A percentile compares a stretch with the other conserved stretches of the same genome.
These are phyloP conservation scores for Streptopelia turtur DNA, from an alignment of 2,797 vertebrate genomes.

Conservation along the genomic window DNA sequence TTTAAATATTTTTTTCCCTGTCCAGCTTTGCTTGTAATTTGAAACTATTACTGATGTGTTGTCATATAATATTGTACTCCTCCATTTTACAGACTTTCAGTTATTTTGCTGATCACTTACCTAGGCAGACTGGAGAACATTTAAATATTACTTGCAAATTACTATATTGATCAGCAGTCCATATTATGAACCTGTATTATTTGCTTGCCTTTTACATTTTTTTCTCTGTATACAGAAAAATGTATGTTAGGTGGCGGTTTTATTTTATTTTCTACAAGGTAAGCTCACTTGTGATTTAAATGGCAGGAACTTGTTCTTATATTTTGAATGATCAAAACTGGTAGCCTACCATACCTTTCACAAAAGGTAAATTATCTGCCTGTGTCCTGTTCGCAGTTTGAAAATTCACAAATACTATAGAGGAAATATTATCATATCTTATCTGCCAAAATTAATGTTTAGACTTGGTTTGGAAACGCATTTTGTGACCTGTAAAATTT, in stretches of 20 bases:
- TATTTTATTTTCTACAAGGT: background rate
- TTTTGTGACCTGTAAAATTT: background rate
- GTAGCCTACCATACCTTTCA: background rate
- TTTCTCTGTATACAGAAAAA: background rate
- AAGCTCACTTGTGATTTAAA: background rate
- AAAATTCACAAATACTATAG: background rate
- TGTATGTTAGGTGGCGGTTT: background rate
- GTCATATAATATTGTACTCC: background rate
- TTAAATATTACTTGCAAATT: background rate
- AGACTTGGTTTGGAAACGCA: background rate
- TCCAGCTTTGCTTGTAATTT: background rate
- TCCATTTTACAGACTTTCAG: background rate
- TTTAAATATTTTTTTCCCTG: background rate
- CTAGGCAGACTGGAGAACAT: background rate
- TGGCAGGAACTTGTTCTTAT: background rate
- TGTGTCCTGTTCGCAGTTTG: background rate
- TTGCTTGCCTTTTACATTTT: background rate
- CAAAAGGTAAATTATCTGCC: background rate
- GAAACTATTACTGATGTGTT: background rate
- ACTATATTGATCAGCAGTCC: background rate
- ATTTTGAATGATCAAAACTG: background rate
- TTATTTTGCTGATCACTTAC: background rate
- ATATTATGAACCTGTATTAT: background rate
- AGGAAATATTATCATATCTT: background rate
- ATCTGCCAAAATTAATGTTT: background rate